Evolutionary conservation across 2,888 invertebrate genomes (phyloP).

Genomic region (Maniola hyperantus): DNA sequence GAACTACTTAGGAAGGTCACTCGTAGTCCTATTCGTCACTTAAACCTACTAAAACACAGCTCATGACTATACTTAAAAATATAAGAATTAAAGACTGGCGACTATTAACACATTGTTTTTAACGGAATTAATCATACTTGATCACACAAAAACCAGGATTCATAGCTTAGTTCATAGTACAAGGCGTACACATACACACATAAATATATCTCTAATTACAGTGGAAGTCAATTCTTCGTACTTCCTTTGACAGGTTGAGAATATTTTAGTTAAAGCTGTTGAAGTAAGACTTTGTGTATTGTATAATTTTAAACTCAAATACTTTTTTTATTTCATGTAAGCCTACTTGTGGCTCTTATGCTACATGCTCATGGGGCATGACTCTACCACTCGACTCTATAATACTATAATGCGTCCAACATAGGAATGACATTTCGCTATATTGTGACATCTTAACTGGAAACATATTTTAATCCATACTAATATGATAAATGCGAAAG

Average conservation of each 20-base stretch:
- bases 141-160: background rate
- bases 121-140: background rate
- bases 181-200: background rate
- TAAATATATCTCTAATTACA: background rate
- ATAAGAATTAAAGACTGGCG: conserved; percentile 11
- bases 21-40: conserved; percentile 42
- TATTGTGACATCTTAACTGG: no score
- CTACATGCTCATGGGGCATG: no score
- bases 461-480: no score
- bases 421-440: no score
- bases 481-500: no score
- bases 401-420: no score
- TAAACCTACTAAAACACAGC: conserved; percentile 17
- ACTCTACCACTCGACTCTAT: no score
- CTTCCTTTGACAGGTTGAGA: conserved; percentile 8
- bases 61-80: conserved; percentile 17
- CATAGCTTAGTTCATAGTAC: background rate
- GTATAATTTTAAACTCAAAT: no score
- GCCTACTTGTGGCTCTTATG: no score
- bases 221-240: background rate
- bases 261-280: conserved; percentile 17
- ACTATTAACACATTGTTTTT: background rate
- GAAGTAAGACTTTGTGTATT: background rate
- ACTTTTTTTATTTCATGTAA: no score
- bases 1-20: conserved; percentile 20